Evolutionary conservation across 2,797 vertebrate genomes (phyloP).

Genomic region (Silurus lanzhouensis): DNA sequence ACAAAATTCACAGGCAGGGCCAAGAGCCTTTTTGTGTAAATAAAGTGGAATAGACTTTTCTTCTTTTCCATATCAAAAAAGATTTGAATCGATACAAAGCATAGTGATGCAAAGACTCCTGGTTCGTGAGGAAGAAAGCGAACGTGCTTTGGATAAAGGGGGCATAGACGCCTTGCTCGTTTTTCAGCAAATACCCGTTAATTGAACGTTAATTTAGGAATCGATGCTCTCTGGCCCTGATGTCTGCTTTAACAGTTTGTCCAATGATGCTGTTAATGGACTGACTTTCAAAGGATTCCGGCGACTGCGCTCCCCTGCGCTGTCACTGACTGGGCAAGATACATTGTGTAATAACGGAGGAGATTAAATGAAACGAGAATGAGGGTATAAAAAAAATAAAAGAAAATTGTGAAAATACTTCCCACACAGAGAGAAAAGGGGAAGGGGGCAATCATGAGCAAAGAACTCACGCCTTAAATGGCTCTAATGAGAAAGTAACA

Average conservation of each 20-base stretch:
- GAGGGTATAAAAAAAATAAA: conserved; percentile 56
- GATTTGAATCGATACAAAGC: conserved; percentile 68
- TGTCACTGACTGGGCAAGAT: conserved; percentile 68
- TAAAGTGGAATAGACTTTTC: conserved; percentile 60
- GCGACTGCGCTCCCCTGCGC: conserved; percentile 55
- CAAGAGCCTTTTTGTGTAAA: conserved; percentile 66
- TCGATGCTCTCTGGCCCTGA: conserved; percentile 58
- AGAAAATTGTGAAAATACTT: conserved; percentile 9
- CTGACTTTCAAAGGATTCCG: conserved; percentile 58
- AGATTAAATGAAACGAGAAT: not conserved
- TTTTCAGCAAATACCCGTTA: conserved; percentile 51
- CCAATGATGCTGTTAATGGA: conserved; percentile 59
- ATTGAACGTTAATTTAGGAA: conserved; percentile 68
- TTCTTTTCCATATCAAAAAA: conserved; percentile 59
- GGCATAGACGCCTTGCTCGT: conserved; percentile 46
- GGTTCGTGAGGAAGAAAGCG: conserved; percentile 49
- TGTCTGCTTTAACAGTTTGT: conserved; percentile 64
- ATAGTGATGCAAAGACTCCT: conserved; percentile 56
- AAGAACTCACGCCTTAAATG: conserved; percentile 39
- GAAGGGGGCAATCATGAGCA: conserved; percentile 24
- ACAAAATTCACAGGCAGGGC: conserved; percentile 70
- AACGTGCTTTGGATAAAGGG: conserved; percentile 47
- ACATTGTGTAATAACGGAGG: not conserved
- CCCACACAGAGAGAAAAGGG: conserved; percentile 55
- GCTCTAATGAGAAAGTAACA: conserved; percentile 77